Conservation (phyloP, 2,113 vertebrate species). For the Rattus rattus region DNA sequence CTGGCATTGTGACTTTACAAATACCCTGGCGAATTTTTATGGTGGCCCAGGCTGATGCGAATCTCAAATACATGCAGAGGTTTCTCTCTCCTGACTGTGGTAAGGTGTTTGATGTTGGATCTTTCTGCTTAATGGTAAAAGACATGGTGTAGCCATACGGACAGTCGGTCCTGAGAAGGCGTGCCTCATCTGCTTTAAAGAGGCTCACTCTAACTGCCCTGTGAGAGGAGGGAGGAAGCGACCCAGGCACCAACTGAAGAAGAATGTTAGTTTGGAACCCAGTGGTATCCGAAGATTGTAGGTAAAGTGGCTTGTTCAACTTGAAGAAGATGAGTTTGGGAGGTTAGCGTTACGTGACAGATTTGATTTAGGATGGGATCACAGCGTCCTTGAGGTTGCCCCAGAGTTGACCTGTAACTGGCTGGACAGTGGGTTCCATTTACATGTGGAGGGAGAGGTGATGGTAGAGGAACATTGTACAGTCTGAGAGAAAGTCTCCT, state of each 20-base stretch:
- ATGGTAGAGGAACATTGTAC: neutral
- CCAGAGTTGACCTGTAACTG: neutral
- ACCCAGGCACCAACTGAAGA: neutral
- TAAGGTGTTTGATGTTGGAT: conserved; percentile 49
- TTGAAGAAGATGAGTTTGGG: neutral
- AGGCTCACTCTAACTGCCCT: neutral
- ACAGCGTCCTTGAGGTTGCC: neutral
- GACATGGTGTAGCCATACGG: too few species aligned
- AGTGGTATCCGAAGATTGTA: neutral
- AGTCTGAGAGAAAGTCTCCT: neutral
- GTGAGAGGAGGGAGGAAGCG: neutral
- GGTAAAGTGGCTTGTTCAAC: neutral
- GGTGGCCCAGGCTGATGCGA: neutral
- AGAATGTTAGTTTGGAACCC: neutral
- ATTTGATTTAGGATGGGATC: neutral
- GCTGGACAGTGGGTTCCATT: neutral
- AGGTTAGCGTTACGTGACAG: neutral
- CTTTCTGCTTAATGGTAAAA: neutral
- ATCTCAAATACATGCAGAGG: neutral
- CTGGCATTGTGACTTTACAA: neutral
- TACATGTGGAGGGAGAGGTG: neutral
- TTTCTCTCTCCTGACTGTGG: neutral
- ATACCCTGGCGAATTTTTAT: neutral
- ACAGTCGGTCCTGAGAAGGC: neutral
- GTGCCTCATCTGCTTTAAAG: neutral